Conservation (phyloP, 2,888 invertebrate species). For the Seladonia tumulorum region DNA sequence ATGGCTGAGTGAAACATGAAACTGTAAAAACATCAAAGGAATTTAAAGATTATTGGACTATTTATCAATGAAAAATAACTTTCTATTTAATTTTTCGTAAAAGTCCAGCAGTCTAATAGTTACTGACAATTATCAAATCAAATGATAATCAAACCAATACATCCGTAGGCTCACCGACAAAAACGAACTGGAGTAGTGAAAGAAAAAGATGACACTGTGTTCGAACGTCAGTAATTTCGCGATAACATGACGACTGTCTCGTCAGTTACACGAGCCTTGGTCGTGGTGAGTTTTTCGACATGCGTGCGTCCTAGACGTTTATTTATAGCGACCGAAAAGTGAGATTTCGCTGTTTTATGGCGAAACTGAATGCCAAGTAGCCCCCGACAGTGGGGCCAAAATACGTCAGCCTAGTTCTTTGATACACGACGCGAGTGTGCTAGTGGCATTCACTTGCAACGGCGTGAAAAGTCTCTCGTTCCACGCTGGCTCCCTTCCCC, state of each 20-base stretch:
- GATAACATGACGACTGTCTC: not conserved
- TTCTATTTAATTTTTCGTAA: too few relatives aligned
- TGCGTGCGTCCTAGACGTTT: not conserved
- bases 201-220: too few relatives aligned
- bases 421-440: conserved; percentile 35
- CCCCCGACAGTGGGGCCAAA: conserved; percentile 8
- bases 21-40: too few relatives aligned
- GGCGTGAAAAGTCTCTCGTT: conserved; percentile 63
- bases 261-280: not conserved
- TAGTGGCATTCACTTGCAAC: conserved; percentile 43
- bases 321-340: conserved; percentile 6
- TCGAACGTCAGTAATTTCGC: not conserved
- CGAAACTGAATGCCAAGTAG: conserved; percentile 14
- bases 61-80: too few relatives aligned
- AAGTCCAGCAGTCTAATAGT: too few relatives aligned
- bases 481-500: conserved; percentile 36
- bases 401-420: conserved; percentile 51
- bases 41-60: too few relatives aligned
- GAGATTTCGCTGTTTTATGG: conserved; percentile 13
- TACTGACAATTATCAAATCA: too few relatives aligned
- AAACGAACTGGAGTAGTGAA: too few relatives aligned
- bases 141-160: too few relatives aligned
- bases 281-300: not conserved
- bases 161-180: too few relatives aligned
- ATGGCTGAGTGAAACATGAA: too few relatives aligned